These are phyloP conservation scores for Amblyjoppa fuscipennis DNA, from an alignment of 2,888 invertebrate genomes.

Conservation along the genomic window DNA sequence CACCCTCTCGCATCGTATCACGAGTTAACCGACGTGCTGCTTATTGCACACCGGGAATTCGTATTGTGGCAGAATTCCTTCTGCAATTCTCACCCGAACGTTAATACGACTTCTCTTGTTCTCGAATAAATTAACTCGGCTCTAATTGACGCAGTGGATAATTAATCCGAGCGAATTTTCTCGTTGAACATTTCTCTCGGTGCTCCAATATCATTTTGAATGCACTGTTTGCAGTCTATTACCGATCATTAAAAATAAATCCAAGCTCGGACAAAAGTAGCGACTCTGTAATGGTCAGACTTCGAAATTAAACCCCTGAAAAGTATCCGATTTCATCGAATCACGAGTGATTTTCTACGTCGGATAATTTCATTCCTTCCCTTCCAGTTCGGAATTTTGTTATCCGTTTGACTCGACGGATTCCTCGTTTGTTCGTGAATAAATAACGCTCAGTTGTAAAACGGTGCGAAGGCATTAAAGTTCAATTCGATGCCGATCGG, in stretches of 20 bases:
- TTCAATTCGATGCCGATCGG: slow-evolving; percentile 23
- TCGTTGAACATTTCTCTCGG: slow-evolving; percentile 21
- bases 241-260: not conserved
- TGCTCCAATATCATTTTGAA: not conserved
- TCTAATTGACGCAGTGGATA: slow-evolving; percentile 60
- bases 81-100: slow-evolving; percentile 19
- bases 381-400: not conserved
- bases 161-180: slow-evolving; percentile 37
- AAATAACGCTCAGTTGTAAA: slow-evolving; percentile 21
- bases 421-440: slow-evolving; percentile 8
- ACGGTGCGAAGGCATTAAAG: slow-evolving; percentile 10
- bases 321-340: too few species aligned
- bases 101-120: slow-evolving; percentile 21
- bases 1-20: slow-evolving; percentile 35
- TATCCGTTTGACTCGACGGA: not conserved
- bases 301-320: not conserved
- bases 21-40: slow-evolving; percentile 57
- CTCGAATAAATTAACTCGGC: slow-evolving; percentile 44
- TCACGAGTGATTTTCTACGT: too few species aligned
- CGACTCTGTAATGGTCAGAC: not conserved
- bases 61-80: slow-evolving; percentile 53
- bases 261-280: not conserved
- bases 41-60: slow-evolving; percentile 58
- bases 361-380: too few species aligned
- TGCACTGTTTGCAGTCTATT: not conserved